These are phyloP conservation scores for Cataglyphis rosenhaueri DNA, from an alignment of 2,888 invertebrate genomes.

Conservation along the genomic window DNA sequence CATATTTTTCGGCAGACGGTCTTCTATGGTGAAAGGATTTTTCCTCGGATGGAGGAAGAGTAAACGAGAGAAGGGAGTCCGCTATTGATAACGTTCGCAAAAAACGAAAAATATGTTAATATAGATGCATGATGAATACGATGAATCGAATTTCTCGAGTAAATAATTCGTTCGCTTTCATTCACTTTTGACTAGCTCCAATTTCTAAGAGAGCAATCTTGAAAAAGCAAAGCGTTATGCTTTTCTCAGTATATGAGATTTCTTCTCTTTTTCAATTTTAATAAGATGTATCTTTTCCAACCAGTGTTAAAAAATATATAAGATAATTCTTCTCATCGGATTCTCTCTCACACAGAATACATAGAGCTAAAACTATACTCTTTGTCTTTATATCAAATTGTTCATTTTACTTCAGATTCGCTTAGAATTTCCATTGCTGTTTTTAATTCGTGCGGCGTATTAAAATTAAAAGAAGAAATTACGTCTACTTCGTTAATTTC, in stretches of 20 bases:
- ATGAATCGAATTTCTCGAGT: conserved; percentile 3
- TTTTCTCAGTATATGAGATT: neutral
- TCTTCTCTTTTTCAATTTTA: conserved; percentile 19
- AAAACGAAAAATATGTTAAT: neutral
- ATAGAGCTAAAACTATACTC: neutral
- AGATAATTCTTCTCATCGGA: neutral
- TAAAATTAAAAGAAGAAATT: conserved; percentile 14
- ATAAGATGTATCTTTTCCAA: neutral
- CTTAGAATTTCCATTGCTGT: neutral
- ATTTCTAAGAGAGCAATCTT: conserved; percentile 9
- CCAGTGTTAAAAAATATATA: neutral
- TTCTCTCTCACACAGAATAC: neutral
- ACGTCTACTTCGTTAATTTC: conserved; percentile 1
- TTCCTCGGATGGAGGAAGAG: neutral
- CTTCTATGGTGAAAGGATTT: conserved; percentile 14
- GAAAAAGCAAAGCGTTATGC: neutral
- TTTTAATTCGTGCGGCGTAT: conserved; percentile 12
- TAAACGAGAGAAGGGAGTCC: no score
- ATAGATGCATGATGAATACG: neutral
- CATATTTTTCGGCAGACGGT: conserved; percentile 6
- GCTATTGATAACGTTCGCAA: conserved; percentile 11
- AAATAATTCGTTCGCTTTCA: conserved; percentile 10
- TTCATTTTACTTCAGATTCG: conserved; percentile 1
- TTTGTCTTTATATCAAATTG: neutral
- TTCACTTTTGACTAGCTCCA: neutral